A percentile compares a stretch with the other conserved stretches of the same genome.
These are phyloP conservation scores for Barypeithes pellucidus DNA, from an alignment of 2,888 invertebrate genomes.

Conservation along the genomic window DNA sequence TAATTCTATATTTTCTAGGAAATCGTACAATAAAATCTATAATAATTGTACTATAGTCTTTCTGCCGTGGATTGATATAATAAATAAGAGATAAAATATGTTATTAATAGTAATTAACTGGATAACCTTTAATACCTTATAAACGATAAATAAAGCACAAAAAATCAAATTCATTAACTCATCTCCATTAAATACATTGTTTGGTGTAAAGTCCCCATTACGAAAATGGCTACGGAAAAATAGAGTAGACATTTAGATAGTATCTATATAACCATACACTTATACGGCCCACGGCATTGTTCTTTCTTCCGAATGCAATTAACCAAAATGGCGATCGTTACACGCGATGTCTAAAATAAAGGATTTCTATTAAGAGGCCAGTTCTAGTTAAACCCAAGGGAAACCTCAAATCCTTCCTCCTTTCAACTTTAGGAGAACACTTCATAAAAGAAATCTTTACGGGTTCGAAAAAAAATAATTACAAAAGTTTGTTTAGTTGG, in stretches of 20 bases:
- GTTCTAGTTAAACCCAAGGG: slow-evolving; percentile 56
- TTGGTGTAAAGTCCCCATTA: slow-evolving; percentile 33
- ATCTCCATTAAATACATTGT: slow-evolving; percentile 36
- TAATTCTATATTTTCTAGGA: no score
- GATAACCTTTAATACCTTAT: background rate
- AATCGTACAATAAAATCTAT: no score
- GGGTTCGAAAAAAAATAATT: slow-evolving; percentile 17
- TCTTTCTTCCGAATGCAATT: slow-evolving; percentile 63
- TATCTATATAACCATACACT: slow-evolving; percentile 25
- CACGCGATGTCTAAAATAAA: slow-evolving; percentile 65
- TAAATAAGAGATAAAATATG: background rate
- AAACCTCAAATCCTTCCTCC: slow-evolving; percentile 45
- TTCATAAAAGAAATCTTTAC: slow-evolving; percentile 49
- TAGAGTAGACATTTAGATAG: slow-evolving; percentile 27
- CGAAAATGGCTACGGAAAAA: slow-evolving; percentile 13
- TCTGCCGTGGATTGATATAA: no score
- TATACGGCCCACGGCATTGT: slow-evolving; percentile 57
- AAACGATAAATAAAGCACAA: slow-evolving; percentile 15
- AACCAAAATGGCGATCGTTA: slow-evolving; percentile 65
- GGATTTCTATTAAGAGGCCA: slow-evolving; percentile 64
- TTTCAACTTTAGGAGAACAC: slow-evolving; percentile 40
- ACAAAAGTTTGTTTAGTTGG: slow-evolving; percentile 8
- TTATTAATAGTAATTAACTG: no score
- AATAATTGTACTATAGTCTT: no score
- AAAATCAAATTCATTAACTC: slow-evolving; percentile 45